Conservation (phyloP, 2,888 invertebrate genomes). For the Schizaphis graminum region DNA sequence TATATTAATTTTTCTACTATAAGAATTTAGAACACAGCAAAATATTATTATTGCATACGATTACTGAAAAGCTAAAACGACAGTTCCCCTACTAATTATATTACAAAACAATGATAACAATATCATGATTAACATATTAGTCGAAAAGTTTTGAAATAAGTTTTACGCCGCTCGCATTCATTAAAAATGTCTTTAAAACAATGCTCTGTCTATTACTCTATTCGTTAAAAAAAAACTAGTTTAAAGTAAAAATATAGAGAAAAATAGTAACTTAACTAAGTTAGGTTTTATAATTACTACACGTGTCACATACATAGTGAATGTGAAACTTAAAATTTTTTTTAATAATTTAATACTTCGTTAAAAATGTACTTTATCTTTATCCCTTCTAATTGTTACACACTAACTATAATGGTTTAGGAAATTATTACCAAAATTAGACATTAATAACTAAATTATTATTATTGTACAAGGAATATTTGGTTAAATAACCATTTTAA, state of each 20-base stretch:
- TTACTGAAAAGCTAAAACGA: not conserved
- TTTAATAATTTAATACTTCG: not conserved
- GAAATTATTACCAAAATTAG: not conserved
- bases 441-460: not conserved
- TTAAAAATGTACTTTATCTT: not conserved
- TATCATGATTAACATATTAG: slow-evolving; percentile 4
- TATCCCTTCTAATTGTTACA: too few relatives aligned
- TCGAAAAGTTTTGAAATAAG: not conserved
- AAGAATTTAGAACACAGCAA: not conserved
- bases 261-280: not conserved
- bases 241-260: not conserved
- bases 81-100: not conserved
- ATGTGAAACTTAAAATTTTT: not conserved
- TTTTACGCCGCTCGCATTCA: not conserved
- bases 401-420: too few relatives aligned
- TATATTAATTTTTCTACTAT: not conserved
- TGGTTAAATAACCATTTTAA: not conserved
- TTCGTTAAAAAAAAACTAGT: not conserved
- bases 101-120: not conserved
- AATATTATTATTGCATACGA: slow-evolving; percentile 2
- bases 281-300: not conserved
- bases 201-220: not conserved
- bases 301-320: not conserved
- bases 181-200: not conserved
- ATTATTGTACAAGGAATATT: not conserved